Percentiles rank a stretch among this genome's conserved stretches.
Conservation (phyloP, 2,888 invertebrate genomes). For the Hedya salicella region DNA sequence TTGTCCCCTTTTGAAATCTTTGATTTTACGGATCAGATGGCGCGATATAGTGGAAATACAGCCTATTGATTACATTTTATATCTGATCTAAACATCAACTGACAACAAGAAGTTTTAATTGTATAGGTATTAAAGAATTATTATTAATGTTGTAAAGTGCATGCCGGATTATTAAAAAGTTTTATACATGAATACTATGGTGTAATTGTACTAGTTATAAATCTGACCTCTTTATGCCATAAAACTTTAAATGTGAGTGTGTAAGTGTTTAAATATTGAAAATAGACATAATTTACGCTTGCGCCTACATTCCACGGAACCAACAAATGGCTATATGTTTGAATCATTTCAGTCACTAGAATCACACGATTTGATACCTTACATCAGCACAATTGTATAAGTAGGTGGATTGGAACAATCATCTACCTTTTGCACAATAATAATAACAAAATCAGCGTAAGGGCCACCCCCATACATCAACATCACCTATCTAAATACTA, state of each 20-base stretch:
- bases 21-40: too few species aligned
- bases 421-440: not conserved
- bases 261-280: not conserved
- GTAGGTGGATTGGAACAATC: not conserved
- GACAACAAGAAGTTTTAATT: not conserved
- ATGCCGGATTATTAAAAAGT: not conserved
- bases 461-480: too few species aligned
- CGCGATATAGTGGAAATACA: too few species aligned
- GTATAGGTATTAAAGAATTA: not conserved
- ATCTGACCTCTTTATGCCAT: slow-evolving; percentile 2
- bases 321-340: not conserved
- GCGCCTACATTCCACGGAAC: not conserved
- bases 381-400: not conserved
- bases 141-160: not conserved
- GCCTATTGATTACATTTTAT: not conserved
- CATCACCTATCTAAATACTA: slow-evolving; percentile 33
- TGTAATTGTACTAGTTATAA: not conserved
- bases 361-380: not conserved
- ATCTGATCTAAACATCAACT: not conserved
- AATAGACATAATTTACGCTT: not conserved
- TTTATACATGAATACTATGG: not conserved
- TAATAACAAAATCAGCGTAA: too few species aligned
- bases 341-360: not conserved
- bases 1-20: too few species aligned
- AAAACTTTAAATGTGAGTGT: not conserved